phyloP scores from a whole-genome alignment of 2,113 vertebrate species.

The Petromus typicus region DNA sequence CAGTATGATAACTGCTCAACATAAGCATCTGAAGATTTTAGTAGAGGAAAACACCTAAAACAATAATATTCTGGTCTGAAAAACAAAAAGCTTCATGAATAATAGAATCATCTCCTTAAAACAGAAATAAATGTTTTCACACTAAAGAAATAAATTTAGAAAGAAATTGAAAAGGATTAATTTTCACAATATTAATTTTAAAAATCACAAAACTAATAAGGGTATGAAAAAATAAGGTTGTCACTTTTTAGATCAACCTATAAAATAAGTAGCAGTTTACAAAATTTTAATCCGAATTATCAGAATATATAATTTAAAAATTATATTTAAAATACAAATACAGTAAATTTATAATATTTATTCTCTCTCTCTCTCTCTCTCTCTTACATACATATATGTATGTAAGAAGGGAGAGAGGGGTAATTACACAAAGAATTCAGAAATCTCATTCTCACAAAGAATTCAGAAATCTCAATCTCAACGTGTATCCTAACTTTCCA shows the following conservation, averaged over 20 bases:
- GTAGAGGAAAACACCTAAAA: background rate
- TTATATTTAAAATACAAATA: background rate
- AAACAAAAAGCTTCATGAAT: background rate
- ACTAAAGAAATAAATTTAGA: constrained; percentile 24
- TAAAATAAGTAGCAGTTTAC: background rate
- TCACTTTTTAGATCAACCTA: background rate
- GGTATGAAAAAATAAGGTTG: background rate
- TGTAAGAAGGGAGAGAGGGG: too few species aligned
- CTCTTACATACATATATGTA: background rate
- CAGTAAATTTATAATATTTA: too few species aligned
- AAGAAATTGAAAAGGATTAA: background rate
- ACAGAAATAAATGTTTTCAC: background rate
- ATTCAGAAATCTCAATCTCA: background rate
- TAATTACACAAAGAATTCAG: too few species aligned
- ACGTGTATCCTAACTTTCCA: background rate
- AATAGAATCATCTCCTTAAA: background rate
- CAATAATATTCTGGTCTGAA: background rate
- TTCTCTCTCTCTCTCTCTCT: too few species aligned
- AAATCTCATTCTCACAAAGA: too few species aligned
- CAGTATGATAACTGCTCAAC: background rate
- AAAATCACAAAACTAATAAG: background rate
- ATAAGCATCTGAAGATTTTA: background rate
- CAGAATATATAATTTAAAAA: background rate
- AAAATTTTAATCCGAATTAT: background rate
- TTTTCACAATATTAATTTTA: background rate